Evolutionary conservation across 1,140 invertebrate genomes (phyloP).

Genomic region (Aphelenchoides fujianensis): DNA sequence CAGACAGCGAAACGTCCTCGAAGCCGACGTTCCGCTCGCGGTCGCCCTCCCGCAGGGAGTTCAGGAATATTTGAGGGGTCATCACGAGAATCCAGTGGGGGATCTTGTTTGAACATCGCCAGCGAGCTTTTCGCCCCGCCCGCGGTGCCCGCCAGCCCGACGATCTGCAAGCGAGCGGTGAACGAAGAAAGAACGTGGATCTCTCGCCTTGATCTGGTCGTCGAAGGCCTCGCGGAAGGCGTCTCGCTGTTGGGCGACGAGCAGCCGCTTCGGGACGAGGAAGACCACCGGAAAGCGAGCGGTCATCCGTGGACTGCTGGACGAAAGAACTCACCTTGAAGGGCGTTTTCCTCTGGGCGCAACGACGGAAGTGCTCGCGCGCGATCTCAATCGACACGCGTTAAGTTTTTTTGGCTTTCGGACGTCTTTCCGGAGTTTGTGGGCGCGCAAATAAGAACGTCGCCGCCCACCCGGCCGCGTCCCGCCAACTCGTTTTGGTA

Average conservation of each 20-base stretch:
- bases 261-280: conserved; percentile 19
- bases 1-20: conserved; percentile 3
- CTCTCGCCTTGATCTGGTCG: conserved; percentile 11
- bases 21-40: neutral
- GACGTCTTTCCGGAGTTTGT: conserved; percentile 18
- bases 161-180: neutral
- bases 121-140: neutral
- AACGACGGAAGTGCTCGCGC: neutral
- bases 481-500: conserved; percentile 25
- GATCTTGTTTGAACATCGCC: conserved; percentile 1
- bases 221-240: conserved; percentile 11
- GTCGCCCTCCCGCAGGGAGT: neutral
- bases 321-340: neutral
- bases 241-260: conserved; percentile 22
- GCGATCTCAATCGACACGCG: neutral
- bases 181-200: neutral
- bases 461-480: neutral
- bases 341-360: neutral
- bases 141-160: neutral
- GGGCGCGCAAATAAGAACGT: conserved; percentile 27
- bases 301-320: neutral
- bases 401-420: no score
- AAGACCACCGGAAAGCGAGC: conserved; percentile 14
- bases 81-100: conserved; percentile 12
- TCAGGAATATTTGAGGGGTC: neutral